Evolutionary conservation across 2,888 invertebrate species (phyloP).

Genomic region (Odontocerum albicorne): DNA sequence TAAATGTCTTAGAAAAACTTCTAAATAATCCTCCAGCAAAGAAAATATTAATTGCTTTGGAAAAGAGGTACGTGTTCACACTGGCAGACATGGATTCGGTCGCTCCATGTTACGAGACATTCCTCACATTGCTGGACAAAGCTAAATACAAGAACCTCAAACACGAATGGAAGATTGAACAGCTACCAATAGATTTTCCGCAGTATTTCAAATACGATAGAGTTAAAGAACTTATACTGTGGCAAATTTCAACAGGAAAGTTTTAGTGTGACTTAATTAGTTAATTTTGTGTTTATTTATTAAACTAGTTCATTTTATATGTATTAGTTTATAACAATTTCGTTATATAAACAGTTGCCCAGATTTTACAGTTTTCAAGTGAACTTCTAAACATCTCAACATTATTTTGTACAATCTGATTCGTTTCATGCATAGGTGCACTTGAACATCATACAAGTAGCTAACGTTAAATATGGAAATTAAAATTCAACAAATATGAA

Average conservation of each 20-base stretch:
- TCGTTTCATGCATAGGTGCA: too few relatives aligned
- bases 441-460: too few relatives aligned
- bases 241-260: slow-evolving; percentile 61
- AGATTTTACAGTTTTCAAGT: neutral
- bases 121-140: slow-evolving; percentile 62
- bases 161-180: slow-evolving; percentile 60
- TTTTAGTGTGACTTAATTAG: too few relatives aligned
- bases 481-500: too few relatives aligned
- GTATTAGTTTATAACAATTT: neutral
- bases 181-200: slow-evolving; percentile 71
- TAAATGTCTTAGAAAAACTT: slow-evolving; percentile 69
- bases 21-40: slow-evolving; percentile 62
- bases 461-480: too few relatives aligned
- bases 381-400: too few relatives aligned
- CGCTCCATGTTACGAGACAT: slow-evolving; percentile 88
- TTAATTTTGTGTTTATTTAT: neutral
- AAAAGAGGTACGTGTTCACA: slow-evolving; percentile 87
- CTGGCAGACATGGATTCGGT: slow-evolving; percentile 75
- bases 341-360: neutral
- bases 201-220: slow-evolving; percentile 82
- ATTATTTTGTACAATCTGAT: too few relatives aligned
- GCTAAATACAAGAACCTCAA: slow-evolving; percentile 50
- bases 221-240: slow-evolving; percentile 73
- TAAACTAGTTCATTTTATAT: neutral
- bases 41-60: slow-evolving; percentile 73